Percentiles rank a stretch among this genome's conserved stretches.
These are phyloP conservation scores for Pipistrellus kuhlii DNA, from an alignment of 2,797 vertebrate genomes.

Conservation along the genomic window DNA sequence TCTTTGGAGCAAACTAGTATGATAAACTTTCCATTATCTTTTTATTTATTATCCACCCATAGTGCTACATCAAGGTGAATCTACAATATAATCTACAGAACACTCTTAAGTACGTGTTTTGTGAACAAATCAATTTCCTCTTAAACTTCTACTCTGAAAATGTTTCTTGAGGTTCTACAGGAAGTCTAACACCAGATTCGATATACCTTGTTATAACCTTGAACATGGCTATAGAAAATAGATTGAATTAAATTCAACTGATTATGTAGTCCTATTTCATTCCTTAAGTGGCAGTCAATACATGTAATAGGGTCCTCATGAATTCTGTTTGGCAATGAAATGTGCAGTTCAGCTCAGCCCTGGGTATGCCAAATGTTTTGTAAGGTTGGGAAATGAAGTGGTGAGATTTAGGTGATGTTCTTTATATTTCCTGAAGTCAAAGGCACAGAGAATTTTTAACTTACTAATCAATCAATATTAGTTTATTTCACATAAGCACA, in stretches of 20 bases:
- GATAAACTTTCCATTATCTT: constrained; percentile 61
- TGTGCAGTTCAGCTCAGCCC: constrained; percentile 18
- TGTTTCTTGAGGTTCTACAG: constrained; percentile 22
- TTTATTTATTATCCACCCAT: constrained; percentile 32
- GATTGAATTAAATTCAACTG: constrained; percentile 58
- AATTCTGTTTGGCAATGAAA: constrained; percentile 65
- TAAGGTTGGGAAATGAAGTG: constrained; percentile 47
- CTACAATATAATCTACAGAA: constrained; percentile 32
- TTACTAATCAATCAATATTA: constrained; percentile 41
- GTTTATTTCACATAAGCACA: constrained; percentile 7
- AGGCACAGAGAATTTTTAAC: constrained; percentile 55
- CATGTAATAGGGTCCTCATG: constrained; percentile 55
- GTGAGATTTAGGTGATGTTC: constrained; percentile 24
- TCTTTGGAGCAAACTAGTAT: neutral
- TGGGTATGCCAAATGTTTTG: constrained; percentile 56
- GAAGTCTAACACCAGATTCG: constrained; percentile 48
- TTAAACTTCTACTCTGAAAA: constrained; percentile 24
- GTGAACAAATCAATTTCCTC: constrained; percentile 38
- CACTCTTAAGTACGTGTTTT: neutral
- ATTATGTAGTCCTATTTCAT: constrained; percentile 66
- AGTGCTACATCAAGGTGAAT: constrained; percentile 57
- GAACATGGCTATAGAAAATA: constrained; percentile 42
- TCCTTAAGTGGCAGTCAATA: constrained; percentile 64
- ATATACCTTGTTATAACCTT: constrained; percentile 61
- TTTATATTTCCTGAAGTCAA: constrained; percentile 28